phyloP scores from a whole-genome alignment of 2,113 vertebrate species.

The Leiothrix lutea region DNA sequence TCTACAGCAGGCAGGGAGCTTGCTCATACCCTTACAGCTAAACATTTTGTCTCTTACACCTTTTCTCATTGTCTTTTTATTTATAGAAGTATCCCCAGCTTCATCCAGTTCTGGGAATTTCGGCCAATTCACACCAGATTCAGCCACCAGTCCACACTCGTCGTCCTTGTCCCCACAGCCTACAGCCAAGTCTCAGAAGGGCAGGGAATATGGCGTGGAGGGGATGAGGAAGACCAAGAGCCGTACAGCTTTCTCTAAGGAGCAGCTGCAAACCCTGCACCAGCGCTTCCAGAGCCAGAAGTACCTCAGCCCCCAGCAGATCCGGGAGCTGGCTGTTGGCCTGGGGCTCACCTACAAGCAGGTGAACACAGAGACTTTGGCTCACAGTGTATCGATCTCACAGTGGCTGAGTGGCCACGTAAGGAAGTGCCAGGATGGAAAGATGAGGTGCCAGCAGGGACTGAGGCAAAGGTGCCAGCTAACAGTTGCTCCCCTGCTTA shows the following conservation, averaged over 20 bases:
- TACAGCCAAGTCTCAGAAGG: not conserved
- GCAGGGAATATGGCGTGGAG: not conserved
- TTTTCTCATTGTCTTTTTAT: not conserved
- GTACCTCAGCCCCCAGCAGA: slow-evolving; percentile 81
- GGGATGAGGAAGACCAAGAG: slow-evolving; percentile 64
- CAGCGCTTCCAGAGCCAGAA: slow-evolving; percentile 77
- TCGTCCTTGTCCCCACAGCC: not conserved
- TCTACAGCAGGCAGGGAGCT: not conserved
- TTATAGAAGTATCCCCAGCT: slow-evolving; percentile 33
- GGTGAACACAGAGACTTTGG: slow-evolving; percentile 44
- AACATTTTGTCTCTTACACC: not conserved
- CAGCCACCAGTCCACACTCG: slow-evolving; percentile 40
- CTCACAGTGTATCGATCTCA: not conserved
- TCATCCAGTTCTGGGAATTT: slow-evolving; percentile 50
- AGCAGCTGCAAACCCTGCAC: slow-evolving; percentile 75
- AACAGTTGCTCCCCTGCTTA: not conserved
- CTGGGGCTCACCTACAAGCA: slow-evolving; percentile 82
- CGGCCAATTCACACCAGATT: slow-evolving; percentile 46
- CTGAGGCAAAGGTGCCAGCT: not conserved
- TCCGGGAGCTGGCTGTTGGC: slow-evolving; percentile 73
- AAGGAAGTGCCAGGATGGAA: not conserved
- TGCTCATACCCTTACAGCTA: not conserved
- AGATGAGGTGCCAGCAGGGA: not conserved
- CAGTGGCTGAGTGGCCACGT: not conserved
- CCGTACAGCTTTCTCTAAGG: slow-evolving; percentile 73